A percentile compares a stretch with the other conserved stretches of the same genome.
Evolutionary conservation across 37 sponge, comb jelly and placozoan genomes (phyloP).

Genomic region (Eunapius fragilis): DNA sequence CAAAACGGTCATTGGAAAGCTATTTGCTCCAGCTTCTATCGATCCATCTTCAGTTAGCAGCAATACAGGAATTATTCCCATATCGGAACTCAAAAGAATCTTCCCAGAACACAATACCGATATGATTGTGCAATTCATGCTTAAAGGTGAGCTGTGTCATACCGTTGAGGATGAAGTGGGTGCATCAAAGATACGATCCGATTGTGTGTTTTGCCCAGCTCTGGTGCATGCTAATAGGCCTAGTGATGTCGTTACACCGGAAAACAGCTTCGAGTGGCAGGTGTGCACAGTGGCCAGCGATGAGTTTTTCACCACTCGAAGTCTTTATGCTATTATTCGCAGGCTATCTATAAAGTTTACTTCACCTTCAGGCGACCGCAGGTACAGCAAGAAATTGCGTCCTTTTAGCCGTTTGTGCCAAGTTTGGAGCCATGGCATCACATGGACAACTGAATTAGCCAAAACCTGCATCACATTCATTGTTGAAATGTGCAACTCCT

Average conservation of each 20-base stretch:
- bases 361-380: too few species aligned
- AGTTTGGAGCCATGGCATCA: slow-evolving; percentile 29
- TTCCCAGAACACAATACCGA: too few species aligned
- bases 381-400: neutral
- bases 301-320: slow-evolving; percentile 8
- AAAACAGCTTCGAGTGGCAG: too few species aligned
- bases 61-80: too few species aligned
- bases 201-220: slow-evolving; percentile 25
- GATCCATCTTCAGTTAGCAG: too few species aligned
- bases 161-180: neutral
- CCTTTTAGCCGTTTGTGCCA: neutral
- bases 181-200: too few species aligned
- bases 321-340: slow-evolving; percentile 24
- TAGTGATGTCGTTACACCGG: too few species aligned
- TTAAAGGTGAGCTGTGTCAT: slow-evolving; percentile 22
- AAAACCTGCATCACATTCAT: slow-evolving; percentile 2
- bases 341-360: slow-evolving; percentile 25
- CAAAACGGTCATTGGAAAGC: too few species aligned
- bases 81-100: too few species aligned
- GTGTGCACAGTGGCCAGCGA: too few species aligned
- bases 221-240: neutral
- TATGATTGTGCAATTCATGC: slow-evolving; percentile 23
- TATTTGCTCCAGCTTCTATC: too few species aligned
- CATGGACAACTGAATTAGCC: slow-evolving; percentile 4
- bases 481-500: slow-evolving; percentile 3